Evolutionary conservation across 1,140 invertebrate genomes (phyloP).

Genomic region (Uloborus diversus): DNA sequence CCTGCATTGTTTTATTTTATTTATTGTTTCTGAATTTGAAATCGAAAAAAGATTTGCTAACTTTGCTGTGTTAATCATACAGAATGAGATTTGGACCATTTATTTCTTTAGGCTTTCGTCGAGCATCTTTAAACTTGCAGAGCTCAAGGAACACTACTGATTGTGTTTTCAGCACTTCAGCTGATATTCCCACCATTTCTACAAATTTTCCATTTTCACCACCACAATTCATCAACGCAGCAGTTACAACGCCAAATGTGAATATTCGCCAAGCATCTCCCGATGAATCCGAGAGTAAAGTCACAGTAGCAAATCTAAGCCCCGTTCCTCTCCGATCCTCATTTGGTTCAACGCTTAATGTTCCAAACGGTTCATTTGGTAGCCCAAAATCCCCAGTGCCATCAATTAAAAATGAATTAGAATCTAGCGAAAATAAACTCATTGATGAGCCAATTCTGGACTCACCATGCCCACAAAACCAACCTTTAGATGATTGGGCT

Average conservation of each 20-base stretch:
- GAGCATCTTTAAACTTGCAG: constrained; percentile 12
- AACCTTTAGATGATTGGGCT: background rate
- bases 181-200: background rate
- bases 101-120: constrained; percentile 15
- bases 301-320: constrained; percentile 58
- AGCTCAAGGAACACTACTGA: constrained; percentile 8
- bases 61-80: background rate
- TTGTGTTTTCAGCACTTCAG: background rate
- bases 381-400: background rate
- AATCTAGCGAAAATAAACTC: background rate
- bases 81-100: background rate
- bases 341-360: constrained; percentile 1
- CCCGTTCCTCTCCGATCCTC: constrained; percentile 25
- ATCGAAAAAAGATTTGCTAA: background rate
- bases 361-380: background rate
- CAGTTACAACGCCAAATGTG: constrained; percentile 16
- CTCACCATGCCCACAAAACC: background rate
- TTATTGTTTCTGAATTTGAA: background rate
- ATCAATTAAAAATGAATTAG: background rate
- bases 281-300: constrained; percentile 58
- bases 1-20: background rate
- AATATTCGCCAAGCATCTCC: constrained; percentile 59
- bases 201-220: background rate
- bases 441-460: background rate
- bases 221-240: background rate